These are phyloP conservation scores for Pristiophorus japonicus DNA, from an alignment of 2,113 vertebrate species.

Conservation along the genomic window DNA sequence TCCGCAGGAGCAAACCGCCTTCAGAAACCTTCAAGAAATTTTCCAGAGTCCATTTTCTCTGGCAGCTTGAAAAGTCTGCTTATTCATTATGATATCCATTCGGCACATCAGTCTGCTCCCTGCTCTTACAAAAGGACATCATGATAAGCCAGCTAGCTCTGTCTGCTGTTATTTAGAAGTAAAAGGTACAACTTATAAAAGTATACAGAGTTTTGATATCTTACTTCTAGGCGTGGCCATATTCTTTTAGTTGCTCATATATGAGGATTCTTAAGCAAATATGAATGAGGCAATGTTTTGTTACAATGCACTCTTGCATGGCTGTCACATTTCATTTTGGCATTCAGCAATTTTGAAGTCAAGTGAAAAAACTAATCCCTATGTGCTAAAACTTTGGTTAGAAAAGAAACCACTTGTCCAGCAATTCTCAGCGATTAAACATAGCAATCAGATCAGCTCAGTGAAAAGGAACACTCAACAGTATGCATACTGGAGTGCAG, in stretches of 20 bases:
- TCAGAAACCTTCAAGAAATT: no score
- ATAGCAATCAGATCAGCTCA: not conserved
- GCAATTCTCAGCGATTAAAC: not conserved
- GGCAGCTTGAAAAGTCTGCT: no score
- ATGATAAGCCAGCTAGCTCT: not conserved
- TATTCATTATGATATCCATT: no score
- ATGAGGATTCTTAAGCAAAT: not conserved
- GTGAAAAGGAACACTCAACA: not conserved
- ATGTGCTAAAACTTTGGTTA: constrained; percentile 27
- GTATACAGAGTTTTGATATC: not conserved
- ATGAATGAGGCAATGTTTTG: not conserved
- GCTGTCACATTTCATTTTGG: constrained; percentile 36
- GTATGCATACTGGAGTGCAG: not conserved
- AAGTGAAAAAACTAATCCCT: constrained; percentile 39
- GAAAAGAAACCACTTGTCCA: constrained; percentile 29
- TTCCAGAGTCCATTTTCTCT: no score
- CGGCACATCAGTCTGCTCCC: not conserved
- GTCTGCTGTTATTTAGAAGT: not conserved
- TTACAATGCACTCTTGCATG: constrained; percentile 37
- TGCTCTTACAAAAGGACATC: not conserved
- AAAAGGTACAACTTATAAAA: not conserved
- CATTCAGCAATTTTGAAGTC: constrained; percentile 33
- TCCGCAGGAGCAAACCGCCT: no score
- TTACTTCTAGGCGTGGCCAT: not conserved
- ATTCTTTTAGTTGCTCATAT: not conserved